These are phyloP conservation scores for Hermetia illucens DNA, from an alignment of 1,140 invertebrate species.

Conservation along the genomic window DNA sequence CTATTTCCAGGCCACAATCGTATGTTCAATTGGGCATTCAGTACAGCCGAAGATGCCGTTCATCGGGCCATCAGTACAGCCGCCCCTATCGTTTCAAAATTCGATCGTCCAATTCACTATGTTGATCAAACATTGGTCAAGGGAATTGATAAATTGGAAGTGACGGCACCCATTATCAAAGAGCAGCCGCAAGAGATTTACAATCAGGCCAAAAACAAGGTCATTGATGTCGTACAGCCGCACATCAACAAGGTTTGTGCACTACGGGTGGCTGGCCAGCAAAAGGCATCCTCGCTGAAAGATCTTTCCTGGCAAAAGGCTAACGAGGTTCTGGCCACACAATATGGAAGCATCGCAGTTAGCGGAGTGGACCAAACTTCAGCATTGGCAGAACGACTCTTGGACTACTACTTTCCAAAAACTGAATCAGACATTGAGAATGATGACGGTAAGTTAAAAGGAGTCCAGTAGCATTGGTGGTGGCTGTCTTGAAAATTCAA, in stretches of 20 bases:
- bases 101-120: constrained; percentile 44
- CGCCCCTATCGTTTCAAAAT: constrained; percentile 42
- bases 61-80: constrained; percentile 41
- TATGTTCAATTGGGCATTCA: constrained; percentile 49
- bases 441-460: constrained; percentile 29
- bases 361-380: constrained; percentile 45
- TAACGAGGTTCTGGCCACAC: constrained; percentile 48
- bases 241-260: constrained; percentile 42
- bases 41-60: constrained; percentile 50
- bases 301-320: constrained; percentile 52
- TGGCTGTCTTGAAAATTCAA: no score
- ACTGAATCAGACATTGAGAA: constrained; percentile 35
- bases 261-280: constrained; percentile 39
- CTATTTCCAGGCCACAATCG: constrained; percentile 36
- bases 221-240: constrained; percentile 43
- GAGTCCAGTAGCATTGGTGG: no score
- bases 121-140: constrained; percentile 50
- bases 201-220: constrained; percentile 50
- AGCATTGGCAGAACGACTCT: constrained; percentile 41
- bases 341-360: constrained; percentile 46
- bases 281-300: constrained; percentile 44
- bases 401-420: constrained; percentile 51
- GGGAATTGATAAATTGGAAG: constrained; percentile 49
- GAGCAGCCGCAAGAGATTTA: constrained; percentile 55
- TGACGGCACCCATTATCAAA: constrained; percentile 50